These are phyloP conservation scores for Clarias macrocephalus DNA, from an alignment of 2,113 vertebrate species.

Conservation along the genomic window DNA sequence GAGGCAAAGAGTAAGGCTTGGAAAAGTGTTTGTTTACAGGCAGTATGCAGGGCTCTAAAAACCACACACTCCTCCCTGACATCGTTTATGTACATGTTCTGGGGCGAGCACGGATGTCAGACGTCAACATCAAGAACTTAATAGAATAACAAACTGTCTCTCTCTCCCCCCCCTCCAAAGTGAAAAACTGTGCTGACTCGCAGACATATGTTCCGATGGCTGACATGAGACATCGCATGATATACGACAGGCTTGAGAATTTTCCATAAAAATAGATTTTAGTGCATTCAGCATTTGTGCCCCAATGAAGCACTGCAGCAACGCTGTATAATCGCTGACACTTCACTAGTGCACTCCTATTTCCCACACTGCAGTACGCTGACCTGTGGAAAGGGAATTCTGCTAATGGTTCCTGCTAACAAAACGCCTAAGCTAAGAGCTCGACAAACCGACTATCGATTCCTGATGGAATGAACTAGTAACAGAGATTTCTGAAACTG, in stretches of 20 bases:
- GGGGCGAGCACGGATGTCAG: not conserved
- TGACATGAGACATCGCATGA: constrained; percentile 1
- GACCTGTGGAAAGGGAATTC: not conserved
- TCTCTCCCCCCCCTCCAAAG: not conserved
- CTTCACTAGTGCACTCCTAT: constrained; percentile 19
- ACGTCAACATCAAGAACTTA: not conserved
- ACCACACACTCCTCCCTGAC: not conserved
- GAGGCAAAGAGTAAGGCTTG: not conserved
- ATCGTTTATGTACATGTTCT: not conserved
- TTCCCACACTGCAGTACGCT: not conserved
- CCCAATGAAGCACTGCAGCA: constrained; percentile 9
- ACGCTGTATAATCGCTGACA: constrained; percentile 19
- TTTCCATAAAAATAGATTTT: not conserved
- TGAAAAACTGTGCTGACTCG: not conserved
- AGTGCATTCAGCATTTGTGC: constrained; percentile 29
- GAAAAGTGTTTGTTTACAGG: not conserved
- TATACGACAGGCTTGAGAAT: not conserved
- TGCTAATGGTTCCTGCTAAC: constrained; percentile 16
- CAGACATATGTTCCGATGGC: not conserved
- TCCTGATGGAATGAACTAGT: not conserved
- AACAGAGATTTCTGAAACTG: not conserved
- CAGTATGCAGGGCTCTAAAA: not conserved
- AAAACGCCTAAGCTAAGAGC: not conserved
- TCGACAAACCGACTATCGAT: not conserved
- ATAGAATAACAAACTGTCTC: not conserved